These are phyloP conservation scores for Lasioglossum leucozonium DNA, from an alignment of 2,888 invertebrate genomes.

Conservation along the genomic window DNA sequence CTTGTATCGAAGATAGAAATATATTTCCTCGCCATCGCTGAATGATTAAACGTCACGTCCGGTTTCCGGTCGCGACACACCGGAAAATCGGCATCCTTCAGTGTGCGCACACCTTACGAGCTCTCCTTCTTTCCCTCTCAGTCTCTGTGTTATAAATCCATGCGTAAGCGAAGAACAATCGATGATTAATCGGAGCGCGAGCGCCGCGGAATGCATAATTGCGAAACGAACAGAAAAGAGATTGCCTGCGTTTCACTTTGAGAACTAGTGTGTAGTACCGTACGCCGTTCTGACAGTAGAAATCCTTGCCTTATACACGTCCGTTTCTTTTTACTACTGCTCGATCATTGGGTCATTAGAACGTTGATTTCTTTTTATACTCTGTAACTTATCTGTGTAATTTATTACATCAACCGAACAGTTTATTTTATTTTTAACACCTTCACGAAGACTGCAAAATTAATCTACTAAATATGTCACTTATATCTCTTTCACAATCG, in stretches of 20 bases:
- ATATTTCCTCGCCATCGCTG: constrained; percentile 42
- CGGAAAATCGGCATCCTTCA: constrained; percentile 59
- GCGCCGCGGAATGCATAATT: constrained; percentile 67
- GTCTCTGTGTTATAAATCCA: constrained; percentile 44
- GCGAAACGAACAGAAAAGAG: constrained; percentile 67
- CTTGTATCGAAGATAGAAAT: constrained; percentile 25
- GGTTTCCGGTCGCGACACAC: constrained; percentile 50
- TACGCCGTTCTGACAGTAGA: constrained; percentile 9
- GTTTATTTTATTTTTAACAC: not conserved
- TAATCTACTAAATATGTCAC: not conserved
- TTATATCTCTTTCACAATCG: not conserved
- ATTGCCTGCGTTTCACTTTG: constrained; percentile 52
- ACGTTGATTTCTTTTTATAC: not conserved
- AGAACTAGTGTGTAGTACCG: constrained; percentile 43
- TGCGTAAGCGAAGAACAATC: constrained; percentile 57
- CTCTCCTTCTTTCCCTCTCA: not conserved
- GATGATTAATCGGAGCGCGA: constrained; percentile 70
- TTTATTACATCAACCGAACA: not conserved
- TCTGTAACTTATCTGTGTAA: not conserved
- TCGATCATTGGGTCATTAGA: not conserved
- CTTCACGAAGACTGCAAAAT: not conserved
- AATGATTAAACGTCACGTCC: constrained; percentile 53
- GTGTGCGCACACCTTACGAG: constrained; percentile 29
- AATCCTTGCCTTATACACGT: constrained; percentile 19
- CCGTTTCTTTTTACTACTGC: not conserved